phyloP scores from a whole-genome alignment of 1,140 invertebrate genomes.

The Idris sp. region DNA sequence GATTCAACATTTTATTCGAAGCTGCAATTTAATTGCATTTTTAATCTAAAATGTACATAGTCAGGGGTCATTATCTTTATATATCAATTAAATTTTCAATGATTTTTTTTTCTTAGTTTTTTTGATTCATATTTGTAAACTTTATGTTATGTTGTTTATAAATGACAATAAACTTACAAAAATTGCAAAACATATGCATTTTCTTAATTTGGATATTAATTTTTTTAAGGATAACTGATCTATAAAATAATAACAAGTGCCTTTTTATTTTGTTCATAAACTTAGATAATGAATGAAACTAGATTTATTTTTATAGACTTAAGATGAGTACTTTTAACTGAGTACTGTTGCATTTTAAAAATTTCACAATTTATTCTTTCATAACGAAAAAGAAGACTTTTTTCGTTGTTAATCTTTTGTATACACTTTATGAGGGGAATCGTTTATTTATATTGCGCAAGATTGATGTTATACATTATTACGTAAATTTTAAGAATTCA shows the following conservation, averaged over 20 bases:
- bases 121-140: too few species aligned
- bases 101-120: constrained; percentile 2
- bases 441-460: constrained; percentile 13
- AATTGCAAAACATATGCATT: constrained; percentile 23
- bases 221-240: background rate
- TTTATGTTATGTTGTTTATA: constrained; percentile 11
- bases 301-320: constrained; percentile 25
- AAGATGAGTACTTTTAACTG: constrained; percentile 2
- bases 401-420: constrained; percentile 25
- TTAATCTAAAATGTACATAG: constrained; percentile 21
- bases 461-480: constrained; percentile 7
- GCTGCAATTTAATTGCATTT: constrained; percentile 25
- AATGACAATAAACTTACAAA: constrained; percentile 19
- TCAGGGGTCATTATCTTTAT: background rate
- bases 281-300: constrained; percentile 9
- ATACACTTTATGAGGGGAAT: constrained; percentile 2
- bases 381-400: constrained; percentile 4
- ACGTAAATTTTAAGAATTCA: constrained; percentile 19
- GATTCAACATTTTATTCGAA: constrained; percentile 28
- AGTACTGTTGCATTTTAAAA: constrained; percentile 18
- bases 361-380: constrained; percentile 3
- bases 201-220: constrained; percentile 21
- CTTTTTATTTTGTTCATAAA: constrained; percentile 30
- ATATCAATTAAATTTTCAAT: constrained; percentile 2
- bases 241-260: too few species aligned